phyloP scores from a whole-genome alignment of 1,140 invertebrate genomes.

The Euglossa dilemma region DNA sequence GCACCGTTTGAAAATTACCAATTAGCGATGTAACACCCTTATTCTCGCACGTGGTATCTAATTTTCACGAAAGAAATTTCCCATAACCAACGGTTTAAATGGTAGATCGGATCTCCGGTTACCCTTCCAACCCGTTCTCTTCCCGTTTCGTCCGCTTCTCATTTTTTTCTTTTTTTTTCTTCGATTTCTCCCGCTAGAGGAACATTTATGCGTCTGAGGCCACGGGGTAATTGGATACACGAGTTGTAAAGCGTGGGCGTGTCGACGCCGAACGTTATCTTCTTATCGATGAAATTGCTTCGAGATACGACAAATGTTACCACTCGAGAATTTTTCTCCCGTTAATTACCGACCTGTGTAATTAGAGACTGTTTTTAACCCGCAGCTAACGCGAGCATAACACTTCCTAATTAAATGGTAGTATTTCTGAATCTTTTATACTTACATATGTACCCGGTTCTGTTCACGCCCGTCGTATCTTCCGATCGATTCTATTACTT shows the following conservation, averaged over 20 bases:
- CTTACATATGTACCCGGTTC: neutral
- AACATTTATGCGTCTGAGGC: conserved; percentile 6
- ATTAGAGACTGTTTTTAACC: neutral
- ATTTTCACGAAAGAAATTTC: too few relatives aligned
- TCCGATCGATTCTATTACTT: neutral
- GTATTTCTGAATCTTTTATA: neutral
- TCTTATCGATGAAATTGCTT: conserved; percentile 32
- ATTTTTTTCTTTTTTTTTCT: neutral
- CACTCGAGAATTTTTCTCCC: neutral
- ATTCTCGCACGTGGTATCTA: neutral
- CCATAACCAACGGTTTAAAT: neutral
- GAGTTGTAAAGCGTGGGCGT: conserved; percentile 19
- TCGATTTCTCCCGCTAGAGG: neutral
- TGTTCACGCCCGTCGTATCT: neutral
- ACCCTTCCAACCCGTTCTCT: conserved; percentile 2
- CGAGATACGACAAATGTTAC: conserved; percentile 20
- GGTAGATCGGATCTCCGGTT: neutral
- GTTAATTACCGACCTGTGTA: neutral
- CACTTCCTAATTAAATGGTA: neutral
- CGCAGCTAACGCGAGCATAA: neutral
- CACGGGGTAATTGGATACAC: conserved; percentile 31
- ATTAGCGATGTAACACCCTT: neutral
- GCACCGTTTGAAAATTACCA: neutral
- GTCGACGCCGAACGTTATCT: conserved; percentile 27
- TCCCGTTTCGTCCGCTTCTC: neutral